Percentiles rank a stretch among this genome's conserved stretches.
Conservation (phyloP, 92 coral and sea anemone species). For the Plumapathes pennacea region DNA sequence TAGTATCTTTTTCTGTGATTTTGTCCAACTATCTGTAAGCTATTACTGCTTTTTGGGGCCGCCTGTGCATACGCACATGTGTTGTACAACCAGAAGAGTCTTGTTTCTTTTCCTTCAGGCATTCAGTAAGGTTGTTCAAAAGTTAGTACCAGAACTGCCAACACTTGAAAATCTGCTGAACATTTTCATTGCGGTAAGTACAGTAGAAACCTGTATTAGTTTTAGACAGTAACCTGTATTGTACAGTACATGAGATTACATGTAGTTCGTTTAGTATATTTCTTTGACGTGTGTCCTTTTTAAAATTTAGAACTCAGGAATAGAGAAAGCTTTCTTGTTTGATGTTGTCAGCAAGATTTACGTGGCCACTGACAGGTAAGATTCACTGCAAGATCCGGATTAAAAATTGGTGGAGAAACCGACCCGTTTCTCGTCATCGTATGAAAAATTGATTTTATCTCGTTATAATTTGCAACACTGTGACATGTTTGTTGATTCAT, state of each 20-base stretch:
- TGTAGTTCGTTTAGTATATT: neutral
- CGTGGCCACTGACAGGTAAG: constrained; percentile 97
- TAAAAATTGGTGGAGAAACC: too few relatives aligned
- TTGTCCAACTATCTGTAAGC: too few relatives aligned
- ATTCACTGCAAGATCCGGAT: too few relatives aligned
- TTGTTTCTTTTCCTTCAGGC: constrained; percentile 51
- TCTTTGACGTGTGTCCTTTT: neutral
- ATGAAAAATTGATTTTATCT: too few relatives aligned
- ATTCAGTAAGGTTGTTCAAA: constrained; percentile 96
- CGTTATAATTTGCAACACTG: too few relatives aligned
- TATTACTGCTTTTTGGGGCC: too few relatives aligned
- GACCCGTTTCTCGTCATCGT: too few relatives aligned
- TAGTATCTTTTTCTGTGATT: too few relatives aligned
- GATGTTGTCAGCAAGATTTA: constrained; percentile 99
- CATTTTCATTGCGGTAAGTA: constrained; percentile 88
- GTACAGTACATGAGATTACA: neutral
- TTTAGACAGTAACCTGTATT: neutral
- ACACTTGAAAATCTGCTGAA: constrained; percentile 93
- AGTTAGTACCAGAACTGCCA: constrained; percentile 91
- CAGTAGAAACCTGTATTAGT: neutral
- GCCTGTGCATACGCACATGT: too few relatives aligned
- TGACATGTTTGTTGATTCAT: too few relatives aligned
- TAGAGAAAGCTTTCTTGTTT: constrained; percentile 94
- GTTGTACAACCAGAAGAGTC: too few relatives aligned
- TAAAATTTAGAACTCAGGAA: constrained; percentile 80